Conservation (phyloP, 2,888 invertebrate species). For the Schizotus pectinicornis region DNA sequence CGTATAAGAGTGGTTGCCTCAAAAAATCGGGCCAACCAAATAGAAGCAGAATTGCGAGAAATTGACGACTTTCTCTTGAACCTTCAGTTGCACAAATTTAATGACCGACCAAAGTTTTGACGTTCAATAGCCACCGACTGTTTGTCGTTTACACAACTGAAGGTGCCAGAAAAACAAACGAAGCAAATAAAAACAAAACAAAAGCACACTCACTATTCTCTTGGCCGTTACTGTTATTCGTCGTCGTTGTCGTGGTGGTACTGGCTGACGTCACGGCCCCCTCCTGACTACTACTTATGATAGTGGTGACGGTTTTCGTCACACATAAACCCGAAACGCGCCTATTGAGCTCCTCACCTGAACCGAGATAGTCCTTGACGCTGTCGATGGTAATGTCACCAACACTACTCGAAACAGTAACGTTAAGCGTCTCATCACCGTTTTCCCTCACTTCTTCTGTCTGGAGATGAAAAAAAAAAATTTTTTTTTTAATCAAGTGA, state of each 20-base stretch:
- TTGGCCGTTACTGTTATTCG: conserved; percentile 37
- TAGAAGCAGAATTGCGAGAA: neutral
- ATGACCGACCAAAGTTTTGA: too few species aligned
- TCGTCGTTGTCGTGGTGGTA: conserved; percentile 36
- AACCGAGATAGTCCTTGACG: conserved; percentile 81
- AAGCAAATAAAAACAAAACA: too few species aligned
- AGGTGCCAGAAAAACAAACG: conserved; percentile 17
- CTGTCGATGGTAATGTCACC: conserved; percentile 95
- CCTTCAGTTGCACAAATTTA: too few species aligned
- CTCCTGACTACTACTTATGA: conserved; percentile 57
- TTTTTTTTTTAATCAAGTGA: neutral
- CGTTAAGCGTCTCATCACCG: conserved; percentile 59
- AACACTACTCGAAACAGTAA: conserved; percentile 67
- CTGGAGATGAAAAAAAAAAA: conserved; percentile 35
- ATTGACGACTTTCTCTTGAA: too few species aligned
- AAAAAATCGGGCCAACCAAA: neutral
- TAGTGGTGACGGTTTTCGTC: conserved; percentile 68
- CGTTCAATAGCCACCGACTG: too few species aligned
- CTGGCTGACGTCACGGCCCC: conserved; percentile 36
- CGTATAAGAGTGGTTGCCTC: neutral
- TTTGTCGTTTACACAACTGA: conserved; percentile 7
- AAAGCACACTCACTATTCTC: conserved; percentile 63
- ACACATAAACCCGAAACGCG: conserved; percentile 59
- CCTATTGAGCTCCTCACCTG: conserved; percentile 54
- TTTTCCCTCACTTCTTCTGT: conserved; percentile 56